These are phyloP conservation scores for Synanthedon myopaeformis DNA, from an alignment of 2,888 invertebrate genomes.

Conservation along the genomic window DNA sequence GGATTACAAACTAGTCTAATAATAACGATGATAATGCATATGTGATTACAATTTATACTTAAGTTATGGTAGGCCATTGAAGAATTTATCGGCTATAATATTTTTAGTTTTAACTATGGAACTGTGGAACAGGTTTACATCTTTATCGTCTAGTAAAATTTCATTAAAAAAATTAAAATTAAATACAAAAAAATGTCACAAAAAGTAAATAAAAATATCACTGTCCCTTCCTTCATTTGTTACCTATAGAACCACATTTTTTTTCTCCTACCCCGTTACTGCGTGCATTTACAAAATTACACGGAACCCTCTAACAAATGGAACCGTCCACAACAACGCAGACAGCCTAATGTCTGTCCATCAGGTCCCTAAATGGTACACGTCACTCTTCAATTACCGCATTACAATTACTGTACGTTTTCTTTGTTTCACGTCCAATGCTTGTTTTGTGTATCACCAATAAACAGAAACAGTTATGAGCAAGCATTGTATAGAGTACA, in stretches of 20 bases:
- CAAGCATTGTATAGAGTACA: constrained; percentile 22
- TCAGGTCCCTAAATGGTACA: constrained; percentile 63
- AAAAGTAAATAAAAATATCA: no score
- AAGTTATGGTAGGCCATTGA: no score
- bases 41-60: no score
- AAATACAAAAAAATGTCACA: no score
- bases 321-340: constrained; percentile 51
- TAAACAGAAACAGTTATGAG: background rate
- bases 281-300: constrained; percentile 59
- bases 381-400: constrained; percentile 57
- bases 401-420: constrained; percentile 8
- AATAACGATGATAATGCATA: no score
- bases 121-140: no score
- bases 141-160: no score
- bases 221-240: background rate
- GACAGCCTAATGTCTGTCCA: constrained; percentile 66
- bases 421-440: constrained; percentile 17
- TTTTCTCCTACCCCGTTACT: constrained; percentile 37
- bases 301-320: constrained; percentile 52
- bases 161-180: no score
- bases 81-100: no score
- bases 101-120: no score
- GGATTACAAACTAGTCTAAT: no score
- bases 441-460: constrained; percentile 7
- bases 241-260: constrained; percentile 14